A percentile compares a stretch with the other conserved stretches of the same genome.
These are phyloP conservation scores for Mayetiola destructor DNA, from an alignment of 2,888 invertebrate species.

Conservation along the genomic window DNA sequence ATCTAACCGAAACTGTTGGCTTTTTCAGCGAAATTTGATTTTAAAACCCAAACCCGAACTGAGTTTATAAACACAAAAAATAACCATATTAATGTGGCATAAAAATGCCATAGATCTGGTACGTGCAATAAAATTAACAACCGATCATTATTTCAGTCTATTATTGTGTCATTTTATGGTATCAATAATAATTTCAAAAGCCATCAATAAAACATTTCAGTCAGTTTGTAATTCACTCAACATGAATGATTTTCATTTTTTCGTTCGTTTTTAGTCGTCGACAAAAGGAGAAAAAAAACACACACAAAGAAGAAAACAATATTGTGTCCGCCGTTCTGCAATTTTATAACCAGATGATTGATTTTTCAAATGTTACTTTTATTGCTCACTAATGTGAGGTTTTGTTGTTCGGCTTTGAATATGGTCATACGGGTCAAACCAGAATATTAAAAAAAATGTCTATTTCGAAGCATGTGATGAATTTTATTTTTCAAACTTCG, in stretches of 20 bases:
- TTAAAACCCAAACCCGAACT: too few species aligned
- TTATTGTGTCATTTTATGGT: constrained; percentile 12
- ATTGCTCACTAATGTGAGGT: constrained; percentile 6
- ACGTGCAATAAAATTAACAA: constrained; percentile 12
- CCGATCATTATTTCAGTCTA: constrained; percentile 10
- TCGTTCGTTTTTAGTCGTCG: too few species aligned
- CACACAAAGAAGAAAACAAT: too few species aligned
- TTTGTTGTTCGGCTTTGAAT: not conserved
- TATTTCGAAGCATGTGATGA: not conserved
- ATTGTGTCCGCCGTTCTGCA: too few species aligned
- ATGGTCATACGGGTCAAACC: too few species aligned
- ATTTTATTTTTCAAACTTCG: not conserved
- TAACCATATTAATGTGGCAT: constrained; percentile 7
- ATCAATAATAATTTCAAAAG: constrained; percentile 5
- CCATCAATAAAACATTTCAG: constrained; percentile 6
- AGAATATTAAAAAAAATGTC: not conserved
- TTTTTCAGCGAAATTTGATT: too few species aligned
- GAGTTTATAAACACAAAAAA: constrained; percentile 8
- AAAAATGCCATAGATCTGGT: not conserved
- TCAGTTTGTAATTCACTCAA: too few species aligned
- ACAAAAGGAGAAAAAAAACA: too few species aligned
- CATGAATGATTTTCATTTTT: too few species aligned
- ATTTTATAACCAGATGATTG: not conserved
- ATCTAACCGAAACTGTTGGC: too few species aligned
- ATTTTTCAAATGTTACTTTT: constrained; percentile 2